Conservation (phyloP, 64 coral and sea anemone species). For the Pocillopora damicornis region DNA sequence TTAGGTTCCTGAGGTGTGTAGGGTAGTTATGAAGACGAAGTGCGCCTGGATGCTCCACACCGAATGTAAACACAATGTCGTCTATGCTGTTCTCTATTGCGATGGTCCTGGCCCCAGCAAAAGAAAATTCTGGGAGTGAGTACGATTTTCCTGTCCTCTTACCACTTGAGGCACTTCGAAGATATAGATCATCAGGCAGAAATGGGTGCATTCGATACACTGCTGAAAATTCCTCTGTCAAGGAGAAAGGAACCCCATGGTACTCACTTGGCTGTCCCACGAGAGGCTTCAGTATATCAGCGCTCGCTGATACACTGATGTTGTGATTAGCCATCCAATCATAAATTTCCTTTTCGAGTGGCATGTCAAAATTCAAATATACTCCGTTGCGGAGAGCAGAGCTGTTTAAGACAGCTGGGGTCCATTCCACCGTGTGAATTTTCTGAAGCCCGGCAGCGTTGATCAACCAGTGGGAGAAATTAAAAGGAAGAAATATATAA, state of each 20-base stretch:
- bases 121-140: constrained; percentile 55
- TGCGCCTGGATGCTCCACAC: constrained; percentile 73
- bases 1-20: constrained; percentile 46
- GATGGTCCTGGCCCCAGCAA: constrained; percentile 44
- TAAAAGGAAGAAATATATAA: neutral
- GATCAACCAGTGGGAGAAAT: constrained; percentile 49
- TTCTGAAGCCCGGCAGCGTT: constrained; percentile 66
- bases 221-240: constrained; percentile 79
- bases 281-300: constrained; percentile 38
- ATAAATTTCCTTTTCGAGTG: constrained; percentile 53
- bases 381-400: constrained; percentile 57
- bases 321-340: constrained; percentile 55
- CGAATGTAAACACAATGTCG: constrained; percentile 75
- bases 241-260: constrained; percentile 54
- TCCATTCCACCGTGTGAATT: constrained; percentile 86
- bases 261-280: constrained; percentile 54
- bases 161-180: constrained; percentile 20
- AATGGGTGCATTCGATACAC: constrained; percentile 87
- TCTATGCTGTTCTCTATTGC: constrained; percentile 26
- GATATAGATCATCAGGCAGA: constrained; percentile 56
- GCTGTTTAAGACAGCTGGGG: constrained; percentile 74
- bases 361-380: constrained; percentile 62
- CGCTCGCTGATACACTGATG: constrained; percentile 12
- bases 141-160: constrained; percentile 28
- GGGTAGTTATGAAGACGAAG: constrained; percentile 78